Evolutionary conservation across 2,113 vertebrate genomes (phyloP).

Genomic region (Pandion haliaetus): DNA sequence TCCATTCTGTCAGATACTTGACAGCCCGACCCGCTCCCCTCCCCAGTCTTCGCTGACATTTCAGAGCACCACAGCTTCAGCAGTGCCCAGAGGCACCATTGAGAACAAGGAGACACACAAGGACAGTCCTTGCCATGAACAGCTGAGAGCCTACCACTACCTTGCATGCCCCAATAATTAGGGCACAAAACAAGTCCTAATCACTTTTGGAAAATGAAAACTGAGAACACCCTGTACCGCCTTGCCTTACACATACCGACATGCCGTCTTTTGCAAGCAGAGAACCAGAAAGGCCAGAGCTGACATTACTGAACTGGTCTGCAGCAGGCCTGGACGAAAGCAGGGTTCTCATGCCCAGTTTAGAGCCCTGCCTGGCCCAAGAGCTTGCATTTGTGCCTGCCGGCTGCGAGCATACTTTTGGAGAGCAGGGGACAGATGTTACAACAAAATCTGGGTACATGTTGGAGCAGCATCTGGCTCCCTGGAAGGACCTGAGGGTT

Average conservation of each 20-base stretch:
- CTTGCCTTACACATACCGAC: neutral
- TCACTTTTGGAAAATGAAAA: neutral
- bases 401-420: rapidly evolving
- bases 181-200: neutral
- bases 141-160: neutral
- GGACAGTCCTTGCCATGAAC: neutral
- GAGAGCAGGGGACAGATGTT: neutral
- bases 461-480: neutral
- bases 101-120: neutral
- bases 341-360: neutral
- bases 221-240: neutral
- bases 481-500: neutral
- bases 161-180: neutral
- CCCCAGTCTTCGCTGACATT: neutral
- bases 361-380: neutral
- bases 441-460: neutral
- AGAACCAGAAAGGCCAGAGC: neutral
- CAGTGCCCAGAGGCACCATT: neutral
- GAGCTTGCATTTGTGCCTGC: neutral
- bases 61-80: neutral
- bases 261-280: neutral
- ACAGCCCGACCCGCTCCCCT: neutral
- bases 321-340: neutral
- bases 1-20: neutral
- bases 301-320: neutral